Percentiles rank a stretch among this genome's conserved stretches.
Evolutionary conservation across 1,140 invertebrate species (phyloP).

Genomic region (Drosophila murphyi): DNA sequence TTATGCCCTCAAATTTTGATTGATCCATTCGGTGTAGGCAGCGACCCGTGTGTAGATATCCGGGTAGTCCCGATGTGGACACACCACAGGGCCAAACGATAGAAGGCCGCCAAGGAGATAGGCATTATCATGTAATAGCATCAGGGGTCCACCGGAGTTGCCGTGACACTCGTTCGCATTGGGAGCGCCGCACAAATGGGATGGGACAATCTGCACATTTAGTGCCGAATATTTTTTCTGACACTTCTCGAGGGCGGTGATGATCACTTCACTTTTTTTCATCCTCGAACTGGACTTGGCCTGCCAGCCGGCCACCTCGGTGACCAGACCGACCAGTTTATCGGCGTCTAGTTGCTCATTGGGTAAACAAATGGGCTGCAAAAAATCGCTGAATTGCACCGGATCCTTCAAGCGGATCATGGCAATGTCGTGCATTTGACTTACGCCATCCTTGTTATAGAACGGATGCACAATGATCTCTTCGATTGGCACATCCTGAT

Average conservation of each 20-base stretch:
- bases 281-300: slow-evolving; percentile 87
- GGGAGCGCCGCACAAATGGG: slow-evolving; percentile 55
- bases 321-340: slow-evolving; percentile 85
- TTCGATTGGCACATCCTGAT: slow-evolving; percentile 87
- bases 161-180: slow-evolving; percentile 60
- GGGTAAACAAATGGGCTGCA: slow-evolving; percentile 93
- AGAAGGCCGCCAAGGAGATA: slow-evolving; percentile 87
- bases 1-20: slow-evolving; percentile 42
- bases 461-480: slow-evolving; percentile 87
- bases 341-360: slow-evolving; percentile 78
- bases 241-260: slow-evolving; percentile 51
- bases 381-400: slow-evolving; percentile 82
- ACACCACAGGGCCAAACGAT: slow-evolving; percentile 90
- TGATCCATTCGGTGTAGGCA: slow-evolving; percentile 70
- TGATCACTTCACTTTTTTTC: slow-evolving; percentile 83
- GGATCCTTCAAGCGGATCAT: slow-evolving; percentile 88
- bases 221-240: slow-evolving; percentile 47
- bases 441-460: slow-evolving; percentile 85
- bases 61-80: slow-evolving; percentile 88
- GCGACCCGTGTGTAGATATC: slow-evolving; percentile 90
- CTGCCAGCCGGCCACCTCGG: slow-evolving; percentile 93
- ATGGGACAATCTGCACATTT: slow-evolving; percentile 34
- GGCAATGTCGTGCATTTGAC: slow-evolving; percentile 89
- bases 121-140: slow-evolving; percentile 76
- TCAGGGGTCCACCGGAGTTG: slow-evolving; percentile 87